phyloP scores from a whole-genome alignment of 2,113 vertebrate species.

The Dicentrarchus labrax region DNA sequence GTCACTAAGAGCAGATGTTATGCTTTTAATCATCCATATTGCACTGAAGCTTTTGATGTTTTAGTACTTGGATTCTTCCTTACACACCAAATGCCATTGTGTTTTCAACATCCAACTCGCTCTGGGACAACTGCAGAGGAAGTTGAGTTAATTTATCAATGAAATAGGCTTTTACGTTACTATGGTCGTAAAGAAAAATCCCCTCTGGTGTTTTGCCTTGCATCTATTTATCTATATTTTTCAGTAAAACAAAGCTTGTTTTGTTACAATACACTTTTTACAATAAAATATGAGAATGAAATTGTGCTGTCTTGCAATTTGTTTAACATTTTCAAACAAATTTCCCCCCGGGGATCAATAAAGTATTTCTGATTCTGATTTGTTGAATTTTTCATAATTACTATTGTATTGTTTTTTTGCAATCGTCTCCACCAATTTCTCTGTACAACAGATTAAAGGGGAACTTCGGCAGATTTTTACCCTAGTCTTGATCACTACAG shows the following conservation, averaged over 20 bases:
- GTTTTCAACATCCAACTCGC: background rate
- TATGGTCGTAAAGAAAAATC: background rate
- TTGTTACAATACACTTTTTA: too few species aligned
- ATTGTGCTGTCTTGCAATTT: background rate
- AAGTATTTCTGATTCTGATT: background rate
- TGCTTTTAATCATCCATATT: constrained; percentile 49
- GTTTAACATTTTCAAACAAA: background rate
- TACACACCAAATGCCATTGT: background rate
- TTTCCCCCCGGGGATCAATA: too few species aligned
- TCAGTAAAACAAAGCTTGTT: background rate
- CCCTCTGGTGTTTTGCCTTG: background rate
- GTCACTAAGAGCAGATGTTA: constrained; percentile 58
- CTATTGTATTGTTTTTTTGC: background rate
- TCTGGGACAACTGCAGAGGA: background rate
- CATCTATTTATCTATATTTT: background rate
- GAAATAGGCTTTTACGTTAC: background rate
- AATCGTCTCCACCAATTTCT: background rate
- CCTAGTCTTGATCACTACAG: too few species aligned
- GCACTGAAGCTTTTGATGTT: constrained; percentile 43
- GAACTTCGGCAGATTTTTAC: too few species aligned
- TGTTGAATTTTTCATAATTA: background rate
- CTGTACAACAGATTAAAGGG: background rate
- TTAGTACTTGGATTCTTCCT: constrained; percentile 16
- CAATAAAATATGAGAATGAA: background rate
- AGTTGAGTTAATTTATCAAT: background rate